These are phyloP conservation scores for Pomacea canaliculata DNA, from an alignment of 2,888 invertebrate genomes.

Conservation along the genomic window DNA sequence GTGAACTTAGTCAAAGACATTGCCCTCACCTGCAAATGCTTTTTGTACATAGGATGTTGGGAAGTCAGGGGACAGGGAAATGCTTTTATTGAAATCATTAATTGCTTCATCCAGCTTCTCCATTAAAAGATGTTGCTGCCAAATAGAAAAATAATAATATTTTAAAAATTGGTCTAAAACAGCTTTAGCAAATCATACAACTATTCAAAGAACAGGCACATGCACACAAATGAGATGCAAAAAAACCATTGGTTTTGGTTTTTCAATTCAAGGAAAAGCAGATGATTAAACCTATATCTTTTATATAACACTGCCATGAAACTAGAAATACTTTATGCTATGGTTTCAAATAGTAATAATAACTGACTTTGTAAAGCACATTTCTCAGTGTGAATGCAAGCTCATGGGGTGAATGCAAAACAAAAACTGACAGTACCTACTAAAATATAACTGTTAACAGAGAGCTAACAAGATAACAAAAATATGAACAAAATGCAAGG, in stretches of 20 bases:
- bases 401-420: too few species aligned
- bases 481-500: too few species aligned
- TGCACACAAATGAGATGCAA: neutral
- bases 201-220: neutral
- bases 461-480: too few species aligned
- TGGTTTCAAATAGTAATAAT: too few species aligned
- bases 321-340: too few species aligned
- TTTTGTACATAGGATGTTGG: constrained; percentile 90
- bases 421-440: too few species aligned
- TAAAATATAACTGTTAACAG: too few species aligned
- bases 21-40: constrained; percentile 77
- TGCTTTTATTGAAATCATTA: constrained; percentile 85
- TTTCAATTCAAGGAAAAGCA: neutral
- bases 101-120: constrained; percentile 86
- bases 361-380: too few species aligned
- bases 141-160: constrained; percentile 20
- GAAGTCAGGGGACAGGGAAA: constrained; percentile 85
- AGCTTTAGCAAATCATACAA: neutral
- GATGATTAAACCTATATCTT: neutral
- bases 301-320: neutral
- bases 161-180: too few species aligned
- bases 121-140: constrained; percentile 84
- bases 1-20: too few species aligned
- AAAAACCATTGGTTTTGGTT: neutral
- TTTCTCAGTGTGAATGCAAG: too few species aligned